These are phyloP conservation scores for Andricus grossulariae DNA, from an alignment of 1,140 invertebrate genomes.

Conservation along the genomic window DNA sequence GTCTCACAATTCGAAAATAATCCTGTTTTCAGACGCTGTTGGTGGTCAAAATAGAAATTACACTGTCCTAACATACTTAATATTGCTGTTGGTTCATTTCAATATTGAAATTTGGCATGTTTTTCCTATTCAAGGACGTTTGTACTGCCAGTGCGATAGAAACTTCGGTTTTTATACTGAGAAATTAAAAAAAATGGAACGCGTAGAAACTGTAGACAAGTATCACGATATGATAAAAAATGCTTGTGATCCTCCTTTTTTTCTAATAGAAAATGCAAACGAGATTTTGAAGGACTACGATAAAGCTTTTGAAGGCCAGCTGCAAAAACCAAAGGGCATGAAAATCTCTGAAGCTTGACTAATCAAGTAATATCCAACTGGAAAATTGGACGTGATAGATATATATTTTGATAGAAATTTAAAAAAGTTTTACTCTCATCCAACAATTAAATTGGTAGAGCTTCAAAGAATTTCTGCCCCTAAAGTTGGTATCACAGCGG, in stretches of 20 bases:
- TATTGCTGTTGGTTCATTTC: too few species aligned
- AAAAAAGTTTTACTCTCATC: too few species aligned
- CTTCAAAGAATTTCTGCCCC: neutral
- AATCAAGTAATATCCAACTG: neutral
- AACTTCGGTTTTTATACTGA: neutral
- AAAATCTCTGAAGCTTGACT: conserved; percentile 1
- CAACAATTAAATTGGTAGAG: too few species aligned
- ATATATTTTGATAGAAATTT: neutral
- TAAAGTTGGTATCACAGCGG: neutral
- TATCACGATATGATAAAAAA: neutral
- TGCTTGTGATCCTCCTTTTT: neutral
- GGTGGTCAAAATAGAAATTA: too few species aligned
- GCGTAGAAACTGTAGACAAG: neutral
- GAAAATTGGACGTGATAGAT: neutral
- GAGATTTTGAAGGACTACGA: neutral
- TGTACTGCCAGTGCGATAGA: neutral
- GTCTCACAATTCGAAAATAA: too few species aligned
- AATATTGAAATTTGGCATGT: too few species aligned
- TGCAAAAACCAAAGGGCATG: conserved; percentile 2
- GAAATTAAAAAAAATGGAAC: neutral
- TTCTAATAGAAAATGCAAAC: neutral
- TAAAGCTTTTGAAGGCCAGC: neutral
- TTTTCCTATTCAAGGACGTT: neutral
- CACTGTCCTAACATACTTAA: too few species aligned
- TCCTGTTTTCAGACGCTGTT: too few species aligned